phyloP scores from a whole-genome alignment of 2,797 vertebrate genomes.

The Alectoris magna region DNA sequence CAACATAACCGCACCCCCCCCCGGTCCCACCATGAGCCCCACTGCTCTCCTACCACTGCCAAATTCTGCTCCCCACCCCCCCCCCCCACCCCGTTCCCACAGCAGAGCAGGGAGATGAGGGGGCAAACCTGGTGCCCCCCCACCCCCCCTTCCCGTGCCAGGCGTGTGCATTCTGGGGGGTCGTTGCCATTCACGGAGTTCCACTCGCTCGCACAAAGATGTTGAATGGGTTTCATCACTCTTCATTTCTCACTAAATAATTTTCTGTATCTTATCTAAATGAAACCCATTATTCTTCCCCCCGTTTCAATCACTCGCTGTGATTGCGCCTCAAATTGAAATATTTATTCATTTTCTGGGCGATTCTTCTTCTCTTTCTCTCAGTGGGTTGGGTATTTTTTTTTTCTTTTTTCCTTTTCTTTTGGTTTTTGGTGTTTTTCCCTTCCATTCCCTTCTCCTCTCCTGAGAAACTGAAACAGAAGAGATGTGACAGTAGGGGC shows the following conservation, averaged over 20 bases:
- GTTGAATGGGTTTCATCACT: slow-evolving; percentile 75
- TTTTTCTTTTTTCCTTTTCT: neutral
- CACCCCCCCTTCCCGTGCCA: too few relatives aligned
- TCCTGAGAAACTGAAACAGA: slow-evolving; percentile 61
- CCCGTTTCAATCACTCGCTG: slow-evolving; percentile 74
- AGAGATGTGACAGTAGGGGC: neutral
- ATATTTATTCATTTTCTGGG: slow-evolving; percentile 82
- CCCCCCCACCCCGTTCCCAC: neutral
- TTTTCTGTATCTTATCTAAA: slow-evolving; percentile 82
- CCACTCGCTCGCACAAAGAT: neutral
- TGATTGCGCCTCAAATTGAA: slow-evolving; percentile 78
- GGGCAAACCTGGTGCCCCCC: neutral
- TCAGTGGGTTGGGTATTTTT: neutral
- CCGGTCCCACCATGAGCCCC: too few relatives aligned
- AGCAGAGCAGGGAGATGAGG: neutral
- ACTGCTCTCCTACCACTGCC: too few relatives aligned
- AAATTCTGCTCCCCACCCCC: too few relatives aligned
- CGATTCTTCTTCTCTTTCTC: slow-evolving; percentile 53
- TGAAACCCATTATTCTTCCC: slow-evolving; percentile 80
- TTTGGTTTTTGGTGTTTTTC: neutral
- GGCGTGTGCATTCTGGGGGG: neutral
- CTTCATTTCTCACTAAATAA: slow-evolving; percentile 81
- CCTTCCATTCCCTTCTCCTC: neutral
- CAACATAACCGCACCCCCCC: neutral
- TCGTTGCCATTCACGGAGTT: neutral